These are phyloP conservation scores for Gandaritis pyraliata DNA, from an alignment of 2,888 invertebrate genomes.

Conservation along the genomic window DNA sequence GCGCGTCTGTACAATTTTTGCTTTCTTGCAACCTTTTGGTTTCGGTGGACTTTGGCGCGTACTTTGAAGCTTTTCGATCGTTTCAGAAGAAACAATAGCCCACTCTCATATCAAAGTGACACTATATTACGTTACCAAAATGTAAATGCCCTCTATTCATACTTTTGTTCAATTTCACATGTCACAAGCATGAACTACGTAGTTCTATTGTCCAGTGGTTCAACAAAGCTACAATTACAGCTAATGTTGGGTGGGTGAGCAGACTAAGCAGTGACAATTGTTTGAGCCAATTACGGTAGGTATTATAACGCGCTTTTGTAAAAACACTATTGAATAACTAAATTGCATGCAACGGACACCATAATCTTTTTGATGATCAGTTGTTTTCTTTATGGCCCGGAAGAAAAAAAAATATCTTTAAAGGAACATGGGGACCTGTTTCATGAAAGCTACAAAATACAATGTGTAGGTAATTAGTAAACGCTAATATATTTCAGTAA, in stretches of 20 bases:
- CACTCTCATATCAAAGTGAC: neutral
- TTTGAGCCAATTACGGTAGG: conserved; percentile 6
- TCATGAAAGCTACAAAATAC: neutral
- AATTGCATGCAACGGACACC: conserved; percentile 15
- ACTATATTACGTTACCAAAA: neutral
- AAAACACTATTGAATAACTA: conserved; percentile 18
- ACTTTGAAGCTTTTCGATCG: neutral
- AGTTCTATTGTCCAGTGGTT: conserved; percentile 9
- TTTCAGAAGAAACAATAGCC: neutral
- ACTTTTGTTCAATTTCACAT: neutral
- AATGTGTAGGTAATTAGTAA: neutral
- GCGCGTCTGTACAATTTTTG: too few species aligned
- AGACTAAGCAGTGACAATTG: conserved; percentile 11
- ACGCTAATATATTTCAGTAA: too few species aligned
- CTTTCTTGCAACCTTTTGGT: neutral
- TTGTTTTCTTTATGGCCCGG: neutral
- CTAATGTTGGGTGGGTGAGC: conserved; percentile 14
- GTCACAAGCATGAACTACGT: neutral
- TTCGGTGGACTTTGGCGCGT: neutral
- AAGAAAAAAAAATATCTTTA: neutral
- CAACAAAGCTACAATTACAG: conserved; percentile 7
- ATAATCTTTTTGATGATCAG: conserved; percentile 5
- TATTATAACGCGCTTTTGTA: conserved; percentile 14
- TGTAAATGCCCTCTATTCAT: neutral
- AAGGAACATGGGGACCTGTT: neutral